These are phyloP conservation scores for Operophtera brumata DNA, from an alignment of 2,888 invertebrate genomes.

Conservation along the genomic window DNA sequence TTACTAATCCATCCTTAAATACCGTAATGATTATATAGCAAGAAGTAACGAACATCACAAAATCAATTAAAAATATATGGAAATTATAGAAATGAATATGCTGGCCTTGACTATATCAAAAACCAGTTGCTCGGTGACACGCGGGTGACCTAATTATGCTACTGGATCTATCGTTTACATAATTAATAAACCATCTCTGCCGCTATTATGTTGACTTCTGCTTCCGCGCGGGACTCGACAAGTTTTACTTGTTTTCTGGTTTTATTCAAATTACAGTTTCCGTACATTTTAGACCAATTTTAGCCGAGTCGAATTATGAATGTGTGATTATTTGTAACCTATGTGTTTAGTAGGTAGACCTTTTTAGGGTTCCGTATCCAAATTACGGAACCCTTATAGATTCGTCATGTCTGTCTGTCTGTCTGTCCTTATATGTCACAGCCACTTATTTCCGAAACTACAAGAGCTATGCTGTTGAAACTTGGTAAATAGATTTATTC, in stretches of 20 bases:
- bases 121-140: constrained; percentile 15
- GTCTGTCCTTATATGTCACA: too few relatives aligned
- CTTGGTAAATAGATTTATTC: too few relatives aligned
- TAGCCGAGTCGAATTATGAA: too few relatives aligned
- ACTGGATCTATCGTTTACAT: constrained; percentile 13
- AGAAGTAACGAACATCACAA: background rate
- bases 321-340: too few relatives aligned
- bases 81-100: background rate
- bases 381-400: too few relatives aligned
- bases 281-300: background rate
- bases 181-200: constrained; percentile 11
- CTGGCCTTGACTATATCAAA: constrained; percentile 14
- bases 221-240: constrained; percentile 16
- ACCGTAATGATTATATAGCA: background rate
- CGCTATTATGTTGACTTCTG: constrained; percentile 1
- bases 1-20: background rate
- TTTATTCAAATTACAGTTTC: background rate
- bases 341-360: too few relatives aligned
- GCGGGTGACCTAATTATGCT: constrained; percentile 24
- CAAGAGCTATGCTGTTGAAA: too few relatives aligned
- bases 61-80: constrained; percentile 2
- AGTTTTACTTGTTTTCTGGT: background rate
- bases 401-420: too few relatives aligned
- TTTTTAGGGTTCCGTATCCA: too few relatives aligned
- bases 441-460: too few relatives aligned